Conservation (phyloP, 2,797 vertebrate genomes). For the Loriculus beryllinus region DNA sequence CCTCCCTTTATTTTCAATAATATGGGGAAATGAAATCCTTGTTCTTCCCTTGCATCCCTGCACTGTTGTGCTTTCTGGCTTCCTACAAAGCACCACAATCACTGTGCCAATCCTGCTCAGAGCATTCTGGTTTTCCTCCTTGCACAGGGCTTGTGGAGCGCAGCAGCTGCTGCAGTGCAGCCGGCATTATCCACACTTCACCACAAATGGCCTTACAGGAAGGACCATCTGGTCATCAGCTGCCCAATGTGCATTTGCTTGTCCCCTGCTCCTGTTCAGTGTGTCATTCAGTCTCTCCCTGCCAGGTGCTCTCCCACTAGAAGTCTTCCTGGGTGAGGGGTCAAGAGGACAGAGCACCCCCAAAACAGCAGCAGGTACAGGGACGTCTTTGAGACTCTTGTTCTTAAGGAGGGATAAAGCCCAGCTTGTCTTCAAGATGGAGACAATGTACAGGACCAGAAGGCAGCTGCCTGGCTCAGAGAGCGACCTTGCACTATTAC, state of each 20-base stretch:
- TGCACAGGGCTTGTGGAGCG: accelerated
- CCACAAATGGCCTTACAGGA: neutral
- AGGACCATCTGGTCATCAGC: neutral
- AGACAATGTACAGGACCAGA: accelerated
- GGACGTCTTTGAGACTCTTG: neutral
- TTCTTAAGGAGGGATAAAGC: neutral
- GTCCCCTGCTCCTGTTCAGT: neutral
- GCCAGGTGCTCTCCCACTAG: neutral
- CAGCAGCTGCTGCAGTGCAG: neutral
- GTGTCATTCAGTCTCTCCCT: neutral
- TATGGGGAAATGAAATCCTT: neutral
- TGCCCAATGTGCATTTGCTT: neutral
- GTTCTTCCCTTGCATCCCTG: neutral
- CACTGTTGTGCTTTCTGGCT: neutral
- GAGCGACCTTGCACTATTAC: neutral
- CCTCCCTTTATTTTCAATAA: neutral
- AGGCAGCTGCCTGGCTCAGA: neutral
- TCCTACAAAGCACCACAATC: neutral
- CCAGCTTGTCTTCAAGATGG: neutral
- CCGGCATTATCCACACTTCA: neutral
- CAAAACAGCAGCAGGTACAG: accelerated
- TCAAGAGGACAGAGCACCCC: neutral
- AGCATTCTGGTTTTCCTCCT: neutral
- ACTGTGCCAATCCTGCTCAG: neutral
- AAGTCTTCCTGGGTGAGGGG: neutral